phyloP scores from a whole-genome alignment of 2,888 invertebrate species.

The Chaetogeoica ovagalla region DNA sequence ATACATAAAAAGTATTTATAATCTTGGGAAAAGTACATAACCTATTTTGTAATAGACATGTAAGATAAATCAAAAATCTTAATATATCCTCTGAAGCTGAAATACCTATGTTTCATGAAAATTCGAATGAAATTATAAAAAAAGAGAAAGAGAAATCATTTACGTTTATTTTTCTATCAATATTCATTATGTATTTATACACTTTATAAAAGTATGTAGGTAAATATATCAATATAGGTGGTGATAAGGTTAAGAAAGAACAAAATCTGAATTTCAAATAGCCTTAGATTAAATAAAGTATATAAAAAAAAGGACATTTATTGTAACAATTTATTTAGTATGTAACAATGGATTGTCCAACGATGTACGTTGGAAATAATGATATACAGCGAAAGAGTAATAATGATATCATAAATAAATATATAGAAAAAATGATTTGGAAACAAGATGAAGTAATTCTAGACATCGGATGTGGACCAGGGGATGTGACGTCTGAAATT shows the following conservation, averaged over 20 bases:
- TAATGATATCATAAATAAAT: slow-evolving; percentile 3
- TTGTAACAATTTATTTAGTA: slow-evolving; percentile 17
- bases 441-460: too few relatives aligned
- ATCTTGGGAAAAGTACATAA: too few relatives aligned
- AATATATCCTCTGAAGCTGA: too few relatives aligned
- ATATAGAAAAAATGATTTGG: slow-evolving; percentile 60
- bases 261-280: background rate
- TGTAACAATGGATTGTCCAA: slow-evolving; percentile 32
- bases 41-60: too few relatives aligned
- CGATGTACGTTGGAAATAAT: slow-evolving; percentile 18
- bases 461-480: slow-evolving; percentile 57
- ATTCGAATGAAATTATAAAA: too few relatives aligned
- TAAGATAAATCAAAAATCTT: too few relatives aligned
- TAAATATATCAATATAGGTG: background rate
- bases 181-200: slow-evolving; percentile 22
- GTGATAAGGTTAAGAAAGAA: background rate
- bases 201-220: slow-evolving; percentile 28
- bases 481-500: slow-evolving; percentile 59
- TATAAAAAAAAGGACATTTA: slow-evolving; percentile 10
- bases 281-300: background rate
- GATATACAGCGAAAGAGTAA: slow-evolving; percentile 27
- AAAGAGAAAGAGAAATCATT: too few relatives aligned
- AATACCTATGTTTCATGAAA: too few relatives aligned
- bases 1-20: too few relatives aligned
- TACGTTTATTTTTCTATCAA: background rate